A percentile compares a stretch with the other conserved stretches of the same genome.
Evolutionary conservation across 2,888 invertebrate genomes (phyloP).

Genomic region (Polymixis flavicincta): DNA sequence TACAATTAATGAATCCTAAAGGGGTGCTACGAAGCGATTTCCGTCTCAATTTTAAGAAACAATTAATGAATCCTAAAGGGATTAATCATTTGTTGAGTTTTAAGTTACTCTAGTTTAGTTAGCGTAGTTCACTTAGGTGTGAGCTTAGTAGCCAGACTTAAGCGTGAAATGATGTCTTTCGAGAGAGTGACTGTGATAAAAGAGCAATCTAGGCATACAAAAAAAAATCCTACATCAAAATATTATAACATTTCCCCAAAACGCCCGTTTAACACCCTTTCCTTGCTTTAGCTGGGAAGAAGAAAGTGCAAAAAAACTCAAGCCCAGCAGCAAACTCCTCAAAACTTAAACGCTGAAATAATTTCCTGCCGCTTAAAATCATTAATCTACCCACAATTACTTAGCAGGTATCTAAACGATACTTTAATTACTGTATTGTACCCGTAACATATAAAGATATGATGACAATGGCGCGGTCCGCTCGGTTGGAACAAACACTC

Average conservation of each 20-base stretch:
- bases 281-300: no score
- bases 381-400: background rate
- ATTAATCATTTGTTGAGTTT: background rate
- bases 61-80: no score
- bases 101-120: background rate
- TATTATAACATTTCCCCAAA: no score
- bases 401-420: background rate
- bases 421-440: slow-evolving; percentile 12
- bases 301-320: no score
- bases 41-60: background rate
- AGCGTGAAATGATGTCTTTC: background rate
- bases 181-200: background rate
- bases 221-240: no score
- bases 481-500: slow-evolving; percentile 16
- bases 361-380: background rate
- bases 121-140: background rate
- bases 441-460: background rate
- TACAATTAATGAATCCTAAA: no score
- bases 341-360: background rate
- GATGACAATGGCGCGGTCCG: background rate
- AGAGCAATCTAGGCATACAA: no score
- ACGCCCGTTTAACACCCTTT: no score
- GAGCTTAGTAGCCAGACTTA: no score
- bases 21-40: background rate
- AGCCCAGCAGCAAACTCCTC: background rate